Evolutionary conservation across 2,888 invertebrate species (phyloP), one percentile per base, ranked within the genome.

Genomic region (Tenthredo mesomela): DNA sequence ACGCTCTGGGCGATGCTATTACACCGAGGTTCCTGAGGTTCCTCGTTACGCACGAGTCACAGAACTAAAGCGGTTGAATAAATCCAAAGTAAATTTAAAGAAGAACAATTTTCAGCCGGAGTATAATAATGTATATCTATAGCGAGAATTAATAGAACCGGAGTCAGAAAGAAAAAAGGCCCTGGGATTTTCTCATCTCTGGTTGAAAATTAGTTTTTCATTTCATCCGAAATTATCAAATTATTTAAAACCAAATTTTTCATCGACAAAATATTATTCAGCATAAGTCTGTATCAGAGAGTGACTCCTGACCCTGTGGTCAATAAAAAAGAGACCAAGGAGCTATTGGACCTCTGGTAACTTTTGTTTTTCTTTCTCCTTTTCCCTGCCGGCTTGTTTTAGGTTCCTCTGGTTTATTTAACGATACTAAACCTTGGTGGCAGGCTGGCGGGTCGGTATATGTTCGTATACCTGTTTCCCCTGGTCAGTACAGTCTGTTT

Each of bases 401-500:
- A 50, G 43, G 15, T 84, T 58, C 37, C 37, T 54, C 77, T 40
- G 71, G 33, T 84, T 84, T 84, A 77, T 84, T 84, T 84, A 58
- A 77, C 84, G 58, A 73, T 61, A 84, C 84, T 84, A 77, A 18
- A 54, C 50, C 77, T 33, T 40, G 33, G 50, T 50, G 25, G 82
- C 43, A 70, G 82, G 47, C 33, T 47, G 43, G 47, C 67, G 43
- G 40, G 12, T 50, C 12, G 5, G 21, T 80, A 21, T 82, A 65
- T 33, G 65, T 78, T 78, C 6, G 9, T 67, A 82, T 67, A 82
- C 82, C 82, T 82, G 77, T 15, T 75, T 67, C 71, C 25, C 84
- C 67, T 37, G 84, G 84, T 84, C 82, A 73, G 83, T 82, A 82
- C 87, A 86, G 86, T 87, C 85, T 91, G 91, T 91, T 92, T 92